These are phyloP conservation scores for Scomber japonicus DNA, from an alignment of 2,113 vertebrate species.

Conservation along the genomic window DNA sequence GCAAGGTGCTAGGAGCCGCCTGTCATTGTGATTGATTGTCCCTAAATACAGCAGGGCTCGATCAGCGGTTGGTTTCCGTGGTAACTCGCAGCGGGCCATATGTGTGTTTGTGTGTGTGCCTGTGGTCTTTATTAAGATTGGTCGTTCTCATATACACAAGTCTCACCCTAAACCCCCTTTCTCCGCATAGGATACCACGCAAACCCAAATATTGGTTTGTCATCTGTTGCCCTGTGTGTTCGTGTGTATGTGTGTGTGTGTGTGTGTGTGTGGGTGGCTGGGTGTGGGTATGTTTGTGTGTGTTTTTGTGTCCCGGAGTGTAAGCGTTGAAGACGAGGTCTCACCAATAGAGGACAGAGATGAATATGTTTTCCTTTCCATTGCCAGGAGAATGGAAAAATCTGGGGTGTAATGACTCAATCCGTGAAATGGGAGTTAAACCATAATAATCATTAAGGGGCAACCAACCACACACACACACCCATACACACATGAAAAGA, in stretches of 20 bases:
- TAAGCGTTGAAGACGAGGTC: constrained; percentile 34
- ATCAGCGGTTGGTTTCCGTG: constrained; percentile 50
- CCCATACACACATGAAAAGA: constrained; percentile 10
- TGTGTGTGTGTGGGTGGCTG: too few species aligned
- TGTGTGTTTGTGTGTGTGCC: constrained; percentile 67
- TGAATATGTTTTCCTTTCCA: constrained; percentile 73
- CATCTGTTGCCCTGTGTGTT: constrained; percentile 25
- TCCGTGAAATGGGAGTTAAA: constrained; percentile 76
- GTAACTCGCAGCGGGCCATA: constrained; percentile 51
- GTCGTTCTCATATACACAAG: constrained; percentile 32
- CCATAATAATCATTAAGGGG: constrained; percentile 75
- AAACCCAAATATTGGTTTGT: constrained; percentile 70
- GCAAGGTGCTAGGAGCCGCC: constrained; percentile 57
- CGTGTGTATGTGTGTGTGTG: not conserved
- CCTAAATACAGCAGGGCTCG: constrained; percentile 58
- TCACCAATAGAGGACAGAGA: constrained; percentile 56
- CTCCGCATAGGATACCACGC: constrained; percentile 21
- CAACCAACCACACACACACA: constrained; percentile 52
- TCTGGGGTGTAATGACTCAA: constrained; percentile 59
- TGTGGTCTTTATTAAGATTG: constrained; percentile 62
- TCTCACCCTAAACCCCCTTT: constrained; percentile 43
- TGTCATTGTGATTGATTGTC: constrained; percentile 73
- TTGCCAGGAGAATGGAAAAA: constrained; percentile 70
- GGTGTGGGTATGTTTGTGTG: not conserved
- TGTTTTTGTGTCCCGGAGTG: constrained; percentile 30